phyloP scores from a whole-genome alignment of 2,113 vertebrate species.

The Myotis davidii region DNA sequence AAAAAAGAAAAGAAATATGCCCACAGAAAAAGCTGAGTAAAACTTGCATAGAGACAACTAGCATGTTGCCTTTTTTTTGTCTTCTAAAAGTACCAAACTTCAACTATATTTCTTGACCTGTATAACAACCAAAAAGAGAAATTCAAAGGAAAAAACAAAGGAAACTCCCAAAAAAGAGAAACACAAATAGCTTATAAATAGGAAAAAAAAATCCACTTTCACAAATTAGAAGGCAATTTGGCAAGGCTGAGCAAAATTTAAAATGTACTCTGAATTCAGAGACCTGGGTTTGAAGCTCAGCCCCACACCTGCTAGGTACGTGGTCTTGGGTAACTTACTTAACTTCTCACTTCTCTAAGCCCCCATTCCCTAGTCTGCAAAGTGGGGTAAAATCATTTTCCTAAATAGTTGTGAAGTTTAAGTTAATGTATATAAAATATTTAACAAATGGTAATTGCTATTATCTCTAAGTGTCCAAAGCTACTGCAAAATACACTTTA shows the following conservation, averaged over 20 bases:
- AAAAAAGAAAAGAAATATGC: too few relatives aligned
- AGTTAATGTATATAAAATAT: background rate
- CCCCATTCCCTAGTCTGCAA: background rate
- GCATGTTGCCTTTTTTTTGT: background rate
- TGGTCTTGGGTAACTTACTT: background rate
- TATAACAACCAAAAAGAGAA: background rate
- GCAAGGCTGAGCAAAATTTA: background rate
- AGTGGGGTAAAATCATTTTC: background rate
- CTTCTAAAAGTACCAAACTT: background rate
- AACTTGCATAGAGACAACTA: background rate
- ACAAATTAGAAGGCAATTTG: background rate
- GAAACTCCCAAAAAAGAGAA: background rate
- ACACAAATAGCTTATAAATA: background rate
- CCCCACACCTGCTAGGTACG: background rate
- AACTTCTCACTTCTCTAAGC: background rate
- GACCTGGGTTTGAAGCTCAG: background rate
- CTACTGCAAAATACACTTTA: background rate
- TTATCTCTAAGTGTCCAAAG: background rate
- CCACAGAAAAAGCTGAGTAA: background rate
- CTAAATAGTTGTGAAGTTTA: background rate
- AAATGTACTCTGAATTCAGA: background rate
- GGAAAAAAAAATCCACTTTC: background rate
- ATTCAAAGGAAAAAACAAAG: slow-evolving; percentile 20
- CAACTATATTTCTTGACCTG: background rate
- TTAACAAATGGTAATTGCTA: background rate